A percentile compares a stretch with the other conserved stretches of the same genome.
These are phyloP conservation scores for Drosophila persimilis DNA, from an alignment of 1,140 invertebrate genomes.

Conservation along the genomic window DNA sequence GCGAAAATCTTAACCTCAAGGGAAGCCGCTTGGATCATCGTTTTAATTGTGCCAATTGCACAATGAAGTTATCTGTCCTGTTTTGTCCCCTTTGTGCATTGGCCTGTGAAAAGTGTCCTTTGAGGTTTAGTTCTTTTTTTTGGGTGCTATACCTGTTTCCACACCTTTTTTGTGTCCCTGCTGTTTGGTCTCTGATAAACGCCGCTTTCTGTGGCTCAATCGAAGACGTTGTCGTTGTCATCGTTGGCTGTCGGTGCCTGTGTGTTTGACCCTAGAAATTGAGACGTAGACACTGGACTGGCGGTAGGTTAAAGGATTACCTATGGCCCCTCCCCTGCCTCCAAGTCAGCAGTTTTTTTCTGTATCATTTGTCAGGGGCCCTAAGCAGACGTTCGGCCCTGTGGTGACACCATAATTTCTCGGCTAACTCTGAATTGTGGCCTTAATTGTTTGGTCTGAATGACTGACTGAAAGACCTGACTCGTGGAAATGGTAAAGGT, in stretches of 20 bases:
- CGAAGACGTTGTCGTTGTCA: constrained; percentile 28
- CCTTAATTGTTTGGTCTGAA: constrained; percentile 66
- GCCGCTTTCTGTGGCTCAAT: constrained; percentile 57
- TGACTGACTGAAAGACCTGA: constrained; percentile 15
- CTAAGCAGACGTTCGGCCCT: constrained; percentile 58
- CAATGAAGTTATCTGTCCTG: constrained; percentile 47
- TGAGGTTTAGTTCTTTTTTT: constrained; percentile 53
- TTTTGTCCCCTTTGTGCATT: constrained; percentile 57
- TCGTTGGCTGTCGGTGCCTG: constrained; percentile 29
- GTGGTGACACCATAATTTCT: constrained; percentile 78
- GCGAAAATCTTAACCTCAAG: constrained; percentile 41
- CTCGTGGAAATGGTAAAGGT: constrained; percentile 30
- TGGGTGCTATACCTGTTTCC: constrained; percentile 46
- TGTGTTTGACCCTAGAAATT: constrained; percentile 64
- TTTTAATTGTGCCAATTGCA: constrained; percentile 78
- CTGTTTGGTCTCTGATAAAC: constrained; percentile 42
- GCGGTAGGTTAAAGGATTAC: constrained; percentile 79
- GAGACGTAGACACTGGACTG: constrained; percentile 47
- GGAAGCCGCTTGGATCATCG: constrained; percentile 15
- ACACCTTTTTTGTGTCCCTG: constrained; percentile 32
- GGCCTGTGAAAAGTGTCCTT: constrained; percentile 72
- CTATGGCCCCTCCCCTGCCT: constrained; percentile 6
- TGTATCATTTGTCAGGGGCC: constrained; percentile 69
- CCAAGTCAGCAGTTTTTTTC: constrained; percentile 65
- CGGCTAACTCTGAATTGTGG: constrained; percentile 72